Evolutionary conservation across 2,888 invertebrate species (phyloP).

Genomic region (Melanophora roralis): DNA sequence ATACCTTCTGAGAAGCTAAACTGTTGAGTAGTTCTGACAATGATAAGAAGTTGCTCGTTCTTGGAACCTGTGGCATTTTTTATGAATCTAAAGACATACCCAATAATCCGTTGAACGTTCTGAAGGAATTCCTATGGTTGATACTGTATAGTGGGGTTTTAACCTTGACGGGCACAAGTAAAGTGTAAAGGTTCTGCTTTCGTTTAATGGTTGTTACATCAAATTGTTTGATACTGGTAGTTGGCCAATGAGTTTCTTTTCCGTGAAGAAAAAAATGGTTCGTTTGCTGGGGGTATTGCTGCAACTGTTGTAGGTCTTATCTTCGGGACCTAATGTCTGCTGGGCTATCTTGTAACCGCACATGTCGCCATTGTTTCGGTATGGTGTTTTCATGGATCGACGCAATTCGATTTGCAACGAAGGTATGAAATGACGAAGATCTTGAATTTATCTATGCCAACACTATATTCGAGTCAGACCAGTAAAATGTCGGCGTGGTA

Average conservation of each 20-base stretch:
- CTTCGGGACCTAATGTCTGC: background rate
- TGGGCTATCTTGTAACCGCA: background rate
- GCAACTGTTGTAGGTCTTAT: background rate
- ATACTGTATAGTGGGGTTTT: no score
- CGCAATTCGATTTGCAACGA: background rate
- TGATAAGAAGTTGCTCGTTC: background rate
- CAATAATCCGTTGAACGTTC: no score
- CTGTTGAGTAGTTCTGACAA: no score
- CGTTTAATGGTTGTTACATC: no score
- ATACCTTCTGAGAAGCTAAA: no score
- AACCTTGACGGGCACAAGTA: no score
- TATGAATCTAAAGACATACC: no score
- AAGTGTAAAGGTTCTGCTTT: no score
- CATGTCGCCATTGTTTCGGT: conserved; percentile 8
- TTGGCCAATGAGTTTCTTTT: background rate
- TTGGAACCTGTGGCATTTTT: no score
- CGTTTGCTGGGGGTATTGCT: background rate
- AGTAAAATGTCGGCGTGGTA: no score
- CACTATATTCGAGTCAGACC: background rate
- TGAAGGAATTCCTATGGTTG: background rate
- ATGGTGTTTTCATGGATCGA: background rate
- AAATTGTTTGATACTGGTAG: background rate
- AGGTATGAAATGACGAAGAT: background rate
- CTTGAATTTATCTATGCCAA: background rate
- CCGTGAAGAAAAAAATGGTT: conserved; percentile 1